A percentile compares a stretch with the other conserved stretches of the same genome.
phyloP scores from a whole-genome alignment of 35 echinoderm and acorn worm genomes.

The Eucidaris tribuloides region DNA sequence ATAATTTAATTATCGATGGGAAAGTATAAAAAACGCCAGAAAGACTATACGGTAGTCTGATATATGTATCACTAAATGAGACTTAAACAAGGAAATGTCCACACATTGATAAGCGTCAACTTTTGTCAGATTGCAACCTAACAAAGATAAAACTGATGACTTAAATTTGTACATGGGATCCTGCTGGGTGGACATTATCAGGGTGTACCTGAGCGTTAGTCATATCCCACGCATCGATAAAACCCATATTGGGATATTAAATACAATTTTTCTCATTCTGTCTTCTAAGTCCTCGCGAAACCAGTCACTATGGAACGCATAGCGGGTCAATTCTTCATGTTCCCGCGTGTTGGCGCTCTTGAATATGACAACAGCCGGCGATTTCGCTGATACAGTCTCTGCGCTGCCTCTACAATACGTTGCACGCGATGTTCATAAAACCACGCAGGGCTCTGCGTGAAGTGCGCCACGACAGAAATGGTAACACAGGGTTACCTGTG shows the following conservation, averaged over 20 bases:
- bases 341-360: conserved; percentile 21
- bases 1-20: too few relatives aligned
- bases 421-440: background rate
- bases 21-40: too few relatives aligned
- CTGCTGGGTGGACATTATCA: background rate
- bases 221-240: background rate
- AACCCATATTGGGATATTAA: background rate
- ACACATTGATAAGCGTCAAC: too few relatives aligned
- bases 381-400: background rate
- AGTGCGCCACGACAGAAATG: background rate
- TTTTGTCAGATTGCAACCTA: too few relatives aligned
- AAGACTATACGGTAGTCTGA: too few relatives aligned
- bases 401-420: background rate
- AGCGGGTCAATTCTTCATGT: background rate
- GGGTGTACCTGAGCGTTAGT: background rate
- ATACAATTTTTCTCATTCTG: background rate
- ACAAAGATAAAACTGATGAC: background rate
- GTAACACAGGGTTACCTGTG: background rate
- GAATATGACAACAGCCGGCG: background rate
- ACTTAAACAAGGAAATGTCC: too few relatives aligned
- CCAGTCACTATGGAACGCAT: background rate
- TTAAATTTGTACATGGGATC: background rate
- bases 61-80: too few relatives aligned
- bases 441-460: background rate
- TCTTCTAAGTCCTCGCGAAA: background rate